Evolutionary conservation across 2,888 invertebrate species (phyloP).

Genomic region (Caenorhabditis auriculariae): DNA sequence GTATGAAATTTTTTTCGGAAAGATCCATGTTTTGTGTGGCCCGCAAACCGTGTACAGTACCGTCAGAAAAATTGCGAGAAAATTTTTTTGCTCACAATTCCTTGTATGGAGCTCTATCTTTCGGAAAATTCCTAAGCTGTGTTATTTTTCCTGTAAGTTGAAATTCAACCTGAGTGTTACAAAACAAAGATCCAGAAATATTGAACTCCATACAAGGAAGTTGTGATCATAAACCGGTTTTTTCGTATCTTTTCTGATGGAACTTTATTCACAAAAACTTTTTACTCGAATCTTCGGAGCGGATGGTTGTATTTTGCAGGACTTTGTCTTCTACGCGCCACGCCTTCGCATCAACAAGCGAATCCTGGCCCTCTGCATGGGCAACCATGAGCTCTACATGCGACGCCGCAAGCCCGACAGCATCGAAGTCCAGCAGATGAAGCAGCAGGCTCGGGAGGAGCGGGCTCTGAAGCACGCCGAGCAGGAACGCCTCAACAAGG

Average conservation of each 20-base stretch:
- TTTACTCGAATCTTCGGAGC: not conserved
- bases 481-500: conserved; percentile 45
- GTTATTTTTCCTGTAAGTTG: not conserved
- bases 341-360: conserved; percentile 97
- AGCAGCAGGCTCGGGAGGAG: conserved; percentile 76
- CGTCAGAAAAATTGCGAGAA: not conserved
- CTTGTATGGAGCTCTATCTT: not conserved
- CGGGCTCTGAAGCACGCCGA: conserved; percentile 44
- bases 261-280: not conserved
- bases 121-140: not conserved
- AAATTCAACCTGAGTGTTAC: too few relatives aligned
- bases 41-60: too few relatives aligned
- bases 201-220: too few relatives aligned
- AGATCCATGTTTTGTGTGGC: too few relatives aligned
- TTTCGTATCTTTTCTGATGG: too few relatives aligned
- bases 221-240: too few relatives aligned
- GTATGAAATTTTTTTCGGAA: too few relatives aligned
- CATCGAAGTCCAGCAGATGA: conserved; percentile 99
- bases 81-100: not conserved
- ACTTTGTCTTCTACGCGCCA: conserved; percentile 98
- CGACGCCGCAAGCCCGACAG: conserved; percentile 96
- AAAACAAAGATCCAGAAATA: too few relatives aligned
- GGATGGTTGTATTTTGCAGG: conserved; percentile 66
- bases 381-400: conserved; percentile 99
- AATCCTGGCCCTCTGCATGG: conserved; percentile 97